These are phyloP conservation scores for Trachymyrmex septentrionalis DNA, from an alignment of 1,140 invertebrate species.

Conservation along the genomic window DNA sequence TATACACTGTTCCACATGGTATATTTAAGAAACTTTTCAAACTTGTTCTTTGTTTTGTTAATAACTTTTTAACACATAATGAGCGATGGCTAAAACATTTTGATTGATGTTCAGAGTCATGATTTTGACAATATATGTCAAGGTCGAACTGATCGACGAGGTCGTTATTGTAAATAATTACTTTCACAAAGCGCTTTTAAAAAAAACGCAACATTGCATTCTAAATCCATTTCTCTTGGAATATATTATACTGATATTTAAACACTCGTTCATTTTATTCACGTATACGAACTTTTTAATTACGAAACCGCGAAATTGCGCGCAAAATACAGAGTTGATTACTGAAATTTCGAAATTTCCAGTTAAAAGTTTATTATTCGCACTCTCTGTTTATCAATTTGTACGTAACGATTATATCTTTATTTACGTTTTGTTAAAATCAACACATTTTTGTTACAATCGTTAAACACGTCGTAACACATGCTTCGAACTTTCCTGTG, in stretches of 20 bases:
- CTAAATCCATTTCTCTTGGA: conserved; percentile 6
- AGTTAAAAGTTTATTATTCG: conserved; percentile 20
- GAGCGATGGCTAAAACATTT: too few relatives aligned
- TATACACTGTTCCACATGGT: too few relatives aligned
- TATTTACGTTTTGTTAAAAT: neutral
- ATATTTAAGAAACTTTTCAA: too few relatives aligned
- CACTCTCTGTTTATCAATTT: conserved; percentile 13
- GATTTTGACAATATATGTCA: too few relatives aligned
- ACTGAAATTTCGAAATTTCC: neutral
- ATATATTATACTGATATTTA: neutral
- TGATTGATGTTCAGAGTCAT: too few relatives aligned
- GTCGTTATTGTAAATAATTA: too few relatives aligned
- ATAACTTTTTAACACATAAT: too few relatives aligned
- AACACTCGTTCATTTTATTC: neutral
- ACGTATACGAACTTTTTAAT: conserved; percentile 27
- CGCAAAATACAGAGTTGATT: conserved; percentile 1
- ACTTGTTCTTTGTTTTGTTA: too few relatives aligned
- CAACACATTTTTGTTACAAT: neutral
- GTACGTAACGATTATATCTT: neutral
- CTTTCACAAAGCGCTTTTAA: neutral
- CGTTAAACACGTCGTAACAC: neutral
- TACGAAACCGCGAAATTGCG: neutral
- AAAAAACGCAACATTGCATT: conserved; percentile 18
- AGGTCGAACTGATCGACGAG: too few relatives aligned
- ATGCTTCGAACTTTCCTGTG: neutral